These are phyloP conservation scores for Forficula auricularia DNA, from an alignment of 1,140 invertebrate species.

Conservation along the genomic window DNA sequence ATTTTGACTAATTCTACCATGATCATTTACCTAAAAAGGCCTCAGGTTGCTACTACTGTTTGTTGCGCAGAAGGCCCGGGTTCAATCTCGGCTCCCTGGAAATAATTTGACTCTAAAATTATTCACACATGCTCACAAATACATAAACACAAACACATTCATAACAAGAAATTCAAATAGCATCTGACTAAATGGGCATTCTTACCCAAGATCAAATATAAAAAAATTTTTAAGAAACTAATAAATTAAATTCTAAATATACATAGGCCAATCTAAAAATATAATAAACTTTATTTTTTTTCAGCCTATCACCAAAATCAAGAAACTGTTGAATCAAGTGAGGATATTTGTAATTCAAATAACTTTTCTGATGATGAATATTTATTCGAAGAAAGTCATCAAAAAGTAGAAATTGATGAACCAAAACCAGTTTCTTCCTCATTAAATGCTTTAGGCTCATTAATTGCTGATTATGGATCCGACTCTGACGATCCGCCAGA, in stretches of 20 bases:
- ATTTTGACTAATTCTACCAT: too few species aligned
- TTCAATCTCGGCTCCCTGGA: too few species aligned
- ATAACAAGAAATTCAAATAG: constrained; percentile 4
- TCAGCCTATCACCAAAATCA: constrained; percentile 42
- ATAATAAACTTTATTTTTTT: constrained; percentile 10
- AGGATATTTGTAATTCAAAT: constrained; percentile 20
- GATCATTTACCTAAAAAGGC: too few species aligned
- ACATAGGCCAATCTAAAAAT: not conserved
- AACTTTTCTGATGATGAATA: constrained; percentile 12
- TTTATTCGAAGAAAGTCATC: not conserved
- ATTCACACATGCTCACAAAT: constrained; percentile 7
- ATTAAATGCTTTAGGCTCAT: too few species aligned
- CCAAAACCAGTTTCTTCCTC: too few species aligned
- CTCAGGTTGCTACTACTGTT: too few species aligned
- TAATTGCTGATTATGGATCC: too few species aligned
- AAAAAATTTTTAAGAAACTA: not conserved
- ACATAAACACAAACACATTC: constrained; percentile 1
- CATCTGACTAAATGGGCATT: constrained; percentile 31
- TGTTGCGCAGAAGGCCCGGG: too few species aligned
- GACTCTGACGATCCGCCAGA: too few species aligned
- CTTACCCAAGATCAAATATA: constrained; percentile 8
- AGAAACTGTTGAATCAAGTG: constrained; percentile 38
- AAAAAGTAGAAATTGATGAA: not conserved
- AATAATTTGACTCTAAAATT: constrained; percentile 6
- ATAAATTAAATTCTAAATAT: constrained; percentile 1